These are phyloP conservation scores for Onchidella celtica DNA, from an alignment of 2,888 invertebrate species.

Conservation along the genomic window DNA sequence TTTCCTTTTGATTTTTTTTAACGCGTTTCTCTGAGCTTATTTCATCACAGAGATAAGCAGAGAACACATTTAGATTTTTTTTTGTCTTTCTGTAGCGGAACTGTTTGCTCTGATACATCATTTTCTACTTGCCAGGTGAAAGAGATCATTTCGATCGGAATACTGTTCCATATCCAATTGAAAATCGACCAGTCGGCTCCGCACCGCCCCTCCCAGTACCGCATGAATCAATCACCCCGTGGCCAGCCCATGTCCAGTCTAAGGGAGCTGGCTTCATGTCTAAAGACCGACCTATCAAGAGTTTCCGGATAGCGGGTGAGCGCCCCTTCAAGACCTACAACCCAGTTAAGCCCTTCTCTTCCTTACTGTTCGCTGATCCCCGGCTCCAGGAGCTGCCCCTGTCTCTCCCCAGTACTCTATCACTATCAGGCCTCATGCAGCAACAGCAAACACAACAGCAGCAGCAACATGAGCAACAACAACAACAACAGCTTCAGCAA, in stretches of 20 bases:
- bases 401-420: neutral
- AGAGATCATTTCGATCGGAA: too few species aligned
- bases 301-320: constrained; percentile 9
- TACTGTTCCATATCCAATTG: too few species aligned
- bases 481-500: neutral
- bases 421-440: neutral
- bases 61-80: too few species aligned
- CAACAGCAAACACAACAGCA: constrained; percentile 9
- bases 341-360: neutral
- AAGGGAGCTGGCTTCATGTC: constrained; percentile 20
- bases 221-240: too few species aligned
- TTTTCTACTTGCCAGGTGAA: too few species aligned
- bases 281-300: constrained; percentile 37
- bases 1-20: too few species aligned
- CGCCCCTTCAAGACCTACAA: constrained; percentile 36
- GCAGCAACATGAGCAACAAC: constrained; percentile 28
- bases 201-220: too few species aligned
- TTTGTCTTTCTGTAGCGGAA: too few species aligned
- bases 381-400: neutral
- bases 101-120: too few species aligned
- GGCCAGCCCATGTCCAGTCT: neutral
- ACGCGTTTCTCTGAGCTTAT: too few species aligned
- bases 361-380: neutral
- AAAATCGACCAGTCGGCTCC: too few species aligned
- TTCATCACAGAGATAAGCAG: too few species aligned